phyloP scores from a whole-genome alignment of 1,140 invertebrate species.

The Pteromalus puparum region DNA sequence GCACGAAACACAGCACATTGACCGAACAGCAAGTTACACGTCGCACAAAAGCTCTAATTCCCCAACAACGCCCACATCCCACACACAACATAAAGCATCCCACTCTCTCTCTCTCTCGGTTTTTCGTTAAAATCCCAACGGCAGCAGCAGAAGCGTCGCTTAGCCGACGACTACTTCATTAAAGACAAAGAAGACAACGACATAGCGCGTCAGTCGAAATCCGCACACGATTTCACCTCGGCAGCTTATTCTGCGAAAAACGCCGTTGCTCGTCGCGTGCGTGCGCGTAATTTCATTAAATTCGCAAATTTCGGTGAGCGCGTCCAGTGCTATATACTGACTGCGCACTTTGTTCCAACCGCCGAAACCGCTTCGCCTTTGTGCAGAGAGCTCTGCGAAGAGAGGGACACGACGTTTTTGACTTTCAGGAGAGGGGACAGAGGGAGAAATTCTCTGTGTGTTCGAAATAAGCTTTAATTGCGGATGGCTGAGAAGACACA shows the following conservation, averaged over 20 bases:
- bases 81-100: background rate
- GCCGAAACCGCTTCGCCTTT: background rate
- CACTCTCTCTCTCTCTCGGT: background rate
- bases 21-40: too few relatives aligned
- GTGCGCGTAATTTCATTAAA: constrained; percentile 45
- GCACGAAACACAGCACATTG: too few relatives aligned
- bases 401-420: constrained; percentile 20
- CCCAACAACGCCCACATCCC: too few relatives aligned
- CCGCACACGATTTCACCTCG: background rate
- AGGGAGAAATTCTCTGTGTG: background rate
- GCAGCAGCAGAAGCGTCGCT: background rate
- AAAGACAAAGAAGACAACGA: constrained; percentile 31
- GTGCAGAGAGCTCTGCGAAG: background rate
- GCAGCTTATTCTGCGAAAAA: constrained; percentile 32
- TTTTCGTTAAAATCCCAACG: background rate
- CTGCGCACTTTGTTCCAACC: constrained; percentile 16
- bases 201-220: constrained; percentile 15
- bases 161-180: background rate
- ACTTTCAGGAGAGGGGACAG: background rate
- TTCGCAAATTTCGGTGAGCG: constrained; percentile 25
- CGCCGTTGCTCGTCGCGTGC: constrained; percentile 6
- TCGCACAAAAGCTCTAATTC: too few relatives aligned
- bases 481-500: background rate
- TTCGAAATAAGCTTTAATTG: background rate
- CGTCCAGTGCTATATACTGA: background rate